A percentile compares a stretch with the other conserved stretches of the same genome.
Evolutionary conservation across 2,113 vertebrate genomes (phyloP).

Genomic region (Rhizomys pruinosus): DNA sequence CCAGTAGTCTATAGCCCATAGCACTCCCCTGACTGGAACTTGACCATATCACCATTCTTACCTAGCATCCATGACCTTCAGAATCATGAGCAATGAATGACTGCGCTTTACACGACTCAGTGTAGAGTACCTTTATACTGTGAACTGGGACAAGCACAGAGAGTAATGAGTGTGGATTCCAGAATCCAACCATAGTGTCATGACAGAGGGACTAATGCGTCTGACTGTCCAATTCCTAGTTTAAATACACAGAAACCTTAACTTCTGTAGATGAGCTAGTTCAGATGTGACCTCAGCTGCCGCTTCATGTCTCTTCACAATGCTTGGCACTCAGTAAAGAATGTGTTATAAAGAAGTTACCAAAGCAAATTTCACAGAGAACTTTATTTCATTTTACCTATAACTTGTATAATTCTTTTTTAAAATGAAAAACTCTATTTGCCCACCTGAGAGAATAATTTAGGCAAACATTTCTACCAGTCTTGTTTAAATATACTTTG

Average conservation of each 20-base stretch:
- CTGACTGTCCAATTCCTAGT: neutral
- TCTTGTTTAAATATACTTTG: conserved; percentile 62
- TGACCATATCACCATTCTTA: neutral
- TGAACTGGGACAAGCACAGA: neutral
- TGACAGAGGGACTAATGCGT: neutral
- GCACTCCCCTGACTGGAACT: neutral
- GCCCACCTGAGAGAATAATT: conserved; percentile 30
- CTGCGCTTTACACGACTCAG: accelerated
- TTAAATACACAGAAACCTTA: neutral
- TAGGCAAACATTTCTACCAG: conserved; percentile 64
- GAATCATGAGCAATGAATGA: neutral
- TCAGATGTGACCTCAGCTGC: neutral
- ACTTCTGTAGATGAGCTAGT: neutral
- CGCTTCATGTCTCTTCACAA: neutral
- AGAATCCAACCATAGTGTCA: neutral
- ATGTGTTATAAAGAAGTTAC: neutral
- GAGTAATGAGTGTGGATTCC: neutral
- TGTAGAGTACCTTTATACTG: neutral
- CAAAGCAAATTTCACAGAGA: neutral
- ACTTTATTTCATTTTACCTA: neutral
- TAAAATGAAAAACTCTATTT: conserved; percentile 26
- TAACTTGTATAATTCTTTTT: neutral
- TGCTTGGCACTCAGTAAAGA: neutral
- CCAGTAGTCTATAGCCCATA: neutral
- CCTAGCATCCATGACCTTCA: neutral